Base-by-base conservation (phyloP, 2,888 invertebrate species). In the Zhuqinia jingwanae region DNA sequence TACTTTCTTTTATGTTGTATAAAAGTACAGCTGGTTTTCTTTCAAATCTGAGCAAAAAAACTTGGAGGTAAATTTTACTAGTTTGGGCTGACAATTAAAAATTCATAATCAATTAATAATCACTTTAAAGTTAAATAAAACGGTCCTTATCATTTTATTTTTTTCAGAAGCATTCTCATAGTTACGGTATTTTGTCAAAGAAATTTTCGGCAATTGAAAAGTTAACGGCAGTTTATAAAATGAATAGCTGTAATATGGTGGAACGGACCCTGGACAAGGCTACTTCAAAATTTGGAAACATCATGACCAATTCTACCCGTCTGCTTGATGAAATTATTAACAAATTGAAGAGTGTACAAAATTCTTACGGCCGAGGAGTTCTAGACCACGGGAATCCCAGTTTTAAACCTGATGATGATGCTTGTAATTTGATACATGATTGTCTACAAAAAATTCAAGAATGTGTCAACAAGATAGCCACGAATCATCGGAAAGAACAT, bases 261-360 rank as follows among this genome's bases (percentile, higher is more conserved):
- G 97, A 97, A 93, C 95, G 95, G 93, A 97, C 97, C 94, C 94
- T 97, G 90, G 97, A 97, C 92, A 96, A 95, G 94, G 96, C 97
- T 91, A 93, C 96, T 91, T 93, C 94, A 82, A 97, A 97, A 94
- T 97, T 97, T 92, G 94, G 94, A 89, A 94, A 94, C 83, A 94
- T 97, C 90, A 79, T 30, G 15, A 76, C 81, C 10, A 81, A 86
- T 6, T 86, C 86, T 0, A 47, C 77, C 13, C n/a, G 42, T 15
- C 47, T 65, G 42, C 47, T 86, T 10, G 77, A 81, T 68, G 81
- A 86, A 10, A 75, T 75, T 1, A 75, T 75, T 22, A 36, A 75
- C 1, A 75, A 50, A 17, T 22, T 79, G 1, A 60, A 45, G 27
- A 13, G 15, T 25, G 78, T 79, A 15, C 78, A 79, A 17, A 5